Conservation (phyloP, 2,113 vertebrate species). For the Tragelaphus strepsiceros region DNA sequence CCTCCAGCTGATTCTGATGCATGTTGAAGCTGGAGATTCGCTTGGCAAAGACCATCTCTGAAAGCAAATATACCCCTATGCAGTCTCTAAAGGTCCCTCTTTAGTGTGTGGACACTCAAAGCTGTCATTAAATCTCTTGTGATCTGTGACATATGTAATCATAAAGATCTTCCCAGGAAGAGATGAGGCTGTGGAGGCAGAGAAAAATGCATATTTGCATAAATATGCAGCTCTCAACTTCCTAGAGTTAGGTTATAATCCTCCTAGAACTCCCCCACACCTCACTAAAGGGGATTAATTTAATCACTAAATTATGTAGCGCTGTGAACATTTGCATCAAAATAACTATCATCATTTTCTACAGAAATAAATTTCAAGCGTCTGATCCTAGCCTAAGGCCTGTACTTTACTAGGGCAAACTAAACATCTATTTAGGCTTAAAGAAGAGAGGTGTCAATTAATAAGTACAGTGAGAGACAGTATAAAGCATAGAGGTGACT, state of each 20-base stretch:
- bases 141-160: not conserved
- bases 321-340: not conserved
- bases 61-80: not conserved
- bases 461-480: not conserved
- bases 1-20: not conserved
- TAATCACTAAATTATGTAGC: not conserved
- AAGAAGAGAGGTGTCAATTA: not conserved
- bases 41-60: not conserved
- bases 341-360: conserved; percentile 2
- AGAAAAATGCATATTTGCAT: not conserved
- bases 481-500: not conserved
- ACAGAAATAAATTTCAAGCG: not conserved
- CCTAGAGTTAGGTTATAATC: not conserved
- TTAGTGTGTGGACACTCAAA: not conserved
- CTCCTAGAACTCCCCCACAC: not conserved
- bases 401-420: not conserved
- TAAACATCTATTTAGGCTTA: not conserved
- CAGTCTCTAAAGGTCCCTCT: not conserved
- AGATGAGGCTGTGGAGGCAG: not conserved
- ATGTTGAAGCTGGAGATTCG: not conserved
- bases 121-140: not conserved
- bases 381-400: not conserved
- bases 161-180: not conserved
- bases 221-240: not conserved
- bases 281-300: not conserved